Evolutionary conservation across 2,113 vertebrate genomes (phyloP).

Genomic region (Psephotus haematonotus): DNA sequence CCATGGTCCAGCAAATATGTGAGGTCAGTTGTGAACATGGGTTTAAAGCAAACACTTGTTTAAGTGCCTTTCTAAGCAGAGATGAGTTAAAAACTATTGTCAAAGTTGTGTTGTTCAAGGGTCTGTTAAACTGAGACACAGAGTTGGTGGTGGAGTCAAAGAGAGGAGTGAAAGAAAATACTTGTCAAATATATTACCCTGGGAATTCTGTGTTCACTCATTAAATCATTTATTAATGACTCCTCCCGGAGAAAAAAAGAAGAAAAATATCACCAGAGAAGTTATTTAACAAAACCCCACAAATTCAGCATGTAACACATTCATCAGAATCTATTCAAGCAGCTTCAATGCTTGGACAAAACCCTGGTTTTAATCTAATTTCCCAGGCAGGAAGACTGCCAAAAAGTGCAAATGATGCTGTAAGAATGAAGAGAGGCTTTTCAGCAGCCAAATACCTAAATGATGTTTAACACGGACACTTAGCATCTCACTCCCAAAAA

Average conservation of each 20-base stretch:
- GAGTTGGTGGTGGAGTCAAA: neutral
- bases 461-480: slow-evolving; percentile 7
- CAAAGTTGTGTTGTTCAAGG: neutral
- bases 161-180: neutral
- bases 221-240: slow-evolving; percentile 37
- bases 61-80: neutral
- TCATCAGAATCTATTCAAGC: slow-evolving; percentile 55
- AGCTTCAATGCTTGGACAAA: slow-evolving; percentile 54
- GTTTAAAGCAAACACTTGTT: neutral
- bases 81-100: neutral
- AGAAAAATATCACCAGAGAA: slow-evolving; percentile 1
- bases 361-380: slow-evolving; percentile 56
- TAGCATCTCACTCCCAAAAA: slow-evolving; percentile 16
- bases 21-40: neutral
- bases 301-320: slow-evolving; percentile 44
- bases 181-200: slow-evolving; percentile 10
- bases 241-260: neutral
- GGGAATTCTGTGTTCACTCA: slow-evolving; percentile 20
- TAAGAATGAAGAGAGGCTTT: slow-evolving; percentile 45
- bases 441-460: slow-evolving; percentile 18
- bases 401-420: slow-evolving; percentile 51
- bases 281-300: slow-evolving; percentile 40
- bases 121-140: neutral
- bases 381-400: slow-evolving; percentile 61
- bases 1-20: neutral